These are phyloP conservation scores for Lytechinus variegatus DNA, from an alignment of 35 echinoderm and acorn worm genomes.

Conservation along the genomic window DNA sequence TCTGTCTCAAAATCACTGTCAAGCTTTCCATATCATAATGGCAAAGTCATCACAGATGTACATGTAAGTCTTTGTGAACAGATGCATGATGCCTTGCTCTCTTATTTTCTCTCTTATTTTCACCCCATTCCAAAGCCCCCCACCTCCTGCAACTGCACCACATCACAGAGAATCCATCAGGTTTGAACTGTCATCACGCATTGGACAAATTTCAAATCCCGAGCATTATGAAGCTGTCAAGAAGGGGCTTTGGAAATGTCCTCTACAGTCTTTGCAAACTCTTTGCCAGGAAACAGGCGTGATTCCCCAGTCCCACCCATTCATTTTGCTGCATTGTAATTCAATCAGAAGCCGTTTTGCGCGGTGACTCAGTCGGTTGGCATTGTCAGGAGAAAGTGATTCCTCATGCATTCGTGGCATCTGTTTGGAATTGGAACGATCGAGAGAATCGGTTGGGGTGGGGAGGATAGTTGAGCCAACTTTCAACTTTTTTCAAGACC, in stretches of 20 bases:
- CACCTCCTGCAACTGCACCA: too few relatives aligned
- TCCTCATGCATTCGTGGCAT: background rate
- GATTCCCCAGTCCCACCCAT: constrained; percentile 46
- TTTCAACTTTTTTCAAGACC: too few relatives aligned
- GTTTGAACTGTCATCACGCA: background rate
- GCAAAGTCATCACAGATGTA: too few relatives aligned
- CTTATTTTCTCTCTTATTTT: too few relatives aligned
- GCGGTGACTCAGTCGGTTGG: constrained; percentile 26
- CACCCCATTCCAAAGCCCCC: too few relatives aligned
- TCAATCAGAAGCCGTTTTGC: background rate
- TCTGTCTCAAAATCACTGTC: too few relatives aligned
- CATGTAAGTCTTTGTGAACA: too few relatives aligned
- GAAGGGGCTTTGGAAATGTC: background rate
- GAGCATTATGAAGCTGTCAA: constrained; percentile 26
- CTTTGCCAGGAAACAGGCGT: background rate
- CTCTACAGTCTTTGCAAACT: background rate
- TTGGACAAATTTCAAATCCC: constrained; percentile 16
- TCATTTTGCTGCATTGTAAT: constrained; percentile 30
- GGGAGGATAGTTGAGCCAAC: background rate
- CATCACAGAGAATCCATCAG: background rate
- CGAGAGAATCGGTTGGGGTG: background rate
- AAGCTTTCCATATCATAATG: too few relatives aligned
- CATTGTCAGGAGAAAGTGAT: constrained; percentile 21
- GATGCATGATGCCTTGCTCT: too few relatives aligned
- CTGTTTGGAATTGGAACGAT: background rate